Evolutionary conservation across 2,888 invertebrate species (phyloP), one percentile per base, ranked within the genome.

Genomic region (Amiota minor): DNA sequence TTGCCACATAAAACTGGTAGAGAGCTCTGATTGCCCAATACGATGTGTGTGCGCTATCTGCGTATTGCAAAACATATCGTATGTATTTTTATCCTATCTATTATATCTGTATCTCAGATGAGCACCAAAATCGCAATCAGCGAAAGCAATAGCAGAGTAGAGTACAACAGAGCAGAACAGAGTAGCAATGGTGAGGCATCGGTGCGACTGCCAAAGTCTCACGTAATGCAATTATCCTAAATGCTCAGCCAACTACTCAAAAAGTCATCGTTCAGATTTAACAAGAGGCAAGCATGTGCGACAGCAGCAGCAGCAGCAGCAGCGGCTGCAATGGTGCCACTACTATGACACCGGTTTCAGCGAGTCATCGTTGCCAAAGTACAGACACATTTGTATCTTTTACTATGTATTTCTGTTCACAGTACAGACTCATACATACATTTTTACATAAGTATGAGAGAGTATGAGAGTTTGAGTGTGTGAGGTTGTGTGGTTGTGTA

Each of bases 251-350:
- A 87, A 87, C 86, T 84, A 82, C 86, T 87, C 86, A 85, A 85
- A 85, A 86, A 85, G 85, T 87, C 85, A 85, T 85, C 86, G 85
- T 86, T 85, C 82, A 85, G 86, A 86, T 86, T 85, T 86, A 87
- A 85, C 85, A 81, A 86, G 86, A 78, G 79, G 75, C 81, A 79
- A 78, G 77, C 80, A 78, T 35, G 72, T 72, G 69, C 65, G 55
- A 35, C 61, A 70, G 67, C 53, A 23, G 68, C 68, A 45, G 20
- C 35, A 55, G n/a, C 18, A 62, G 18, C 8, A 35, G 53, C 69
- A 47, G 49, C 61, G 53, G 46, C 67, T 49, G 45, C 18, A 49
- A 49, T 16, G 23, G 23, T 9, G 35, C 77, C 80, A 62, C 18
- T 10, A 53, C 20, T 53, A 68, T 46, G 12, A 47, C 53, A 53